A percentile compares a stretch with the other conserved stretches of the same genome.
Evolutionary conservation across 2,797 vertebrate species (phyloP).

Genomic region (Pipistrellus nathusii): DNA sequence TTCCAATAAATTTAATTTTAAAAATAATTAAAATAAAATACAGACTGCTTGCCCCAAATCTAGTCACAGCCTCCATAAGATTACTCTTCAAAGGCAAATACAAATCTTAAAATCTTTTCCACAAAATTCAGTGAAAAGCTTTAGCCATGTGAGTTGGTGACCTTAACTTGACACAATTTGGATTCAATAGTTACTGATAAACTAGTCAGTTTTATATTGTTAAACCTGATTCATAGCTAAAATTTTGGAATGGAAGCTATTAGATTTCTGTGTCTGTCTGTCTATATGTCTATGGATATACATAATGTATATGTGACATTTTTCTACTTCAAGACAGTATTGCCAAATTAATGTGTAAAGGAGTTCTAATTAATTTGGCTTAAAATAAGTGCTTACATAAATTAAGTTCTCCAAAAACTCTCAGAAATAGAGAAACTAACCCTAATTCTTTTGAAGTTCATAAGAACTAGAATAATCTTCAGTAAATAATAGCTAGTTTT

Average conservation of each 20-base stretch:
- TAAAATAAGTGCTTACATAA: neutral
- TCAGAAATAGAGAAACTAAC: neutral
- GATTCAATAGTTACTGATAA: neutral
- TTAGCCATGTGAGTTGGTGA: neutral
- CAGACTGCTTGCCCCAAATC: neutral
- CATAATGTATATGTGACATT: neutral
- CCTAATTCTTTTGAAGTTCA: neutral
- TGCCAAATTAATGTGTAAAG: neutral
- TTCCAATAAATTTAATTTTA: neutral
- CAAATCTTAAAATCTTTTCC: neutral
- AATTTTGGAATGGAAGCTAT: neutral
- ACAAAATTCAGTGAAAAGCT: neutral
- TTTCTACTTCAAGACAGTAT: neutral
- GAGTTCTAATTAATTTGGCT: neutral
- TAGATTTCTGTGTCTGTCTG: neutral
- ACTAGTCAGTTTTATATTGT: neutral
- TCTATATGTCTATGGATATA: neutral
- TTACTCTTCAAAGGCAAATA: neutral
- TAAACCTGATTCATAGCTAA: neutral
- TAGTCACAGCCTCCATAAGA: neutral
- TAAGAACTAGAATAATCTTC: neutral
- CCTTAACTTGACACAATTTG: neutral
- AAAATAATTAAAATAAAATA: neutral
- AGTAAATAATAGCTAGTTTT: conserved; percentile 2
- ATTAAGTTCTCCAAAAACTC: neutral